phyloP scores from a whole-genome alignment of 92 coral and sea anemone species.

The Zoanthus solanderi region DNA sequence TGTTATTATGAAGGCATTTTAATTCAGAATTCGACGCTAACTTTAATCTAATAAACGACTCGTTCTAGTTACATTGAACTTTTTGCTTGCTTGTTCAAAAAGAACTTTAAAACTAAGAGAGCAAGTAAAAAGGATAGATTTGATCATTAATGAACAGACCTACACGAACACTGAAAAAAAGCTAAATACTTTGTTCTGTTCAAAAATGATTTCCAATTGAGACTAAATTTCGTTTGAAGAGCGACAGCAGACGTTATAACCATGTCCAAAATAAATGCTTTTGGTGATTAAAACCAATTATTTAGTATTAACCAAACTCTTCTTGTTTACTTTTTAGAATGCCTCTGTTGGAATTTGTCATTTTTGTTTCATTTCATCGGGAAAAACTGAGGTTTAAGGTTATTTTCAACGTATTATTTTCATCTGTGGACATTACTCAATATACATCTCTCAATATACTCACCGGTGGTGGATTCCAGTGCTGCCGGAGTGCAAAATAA shows the following conservation, averaged over 20 bases:
- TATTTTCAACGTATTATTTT: not conserved
- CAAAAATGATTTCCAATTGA: not conserved
- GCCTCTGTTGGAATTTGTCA: constrained; percentile 25
- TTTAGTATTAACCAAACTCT: not conserved
- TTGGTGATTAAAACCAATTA: not conserved
- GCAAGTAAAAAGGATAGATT: not conserved
- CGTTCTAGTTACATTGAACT: not conserved
- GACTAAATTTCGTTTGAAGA: not conserved
- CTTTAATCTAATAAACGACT: too few species aligned
- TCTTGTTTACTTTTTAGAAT: constrained; percentile 5
- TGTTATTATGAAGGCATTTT: too few species aligned
- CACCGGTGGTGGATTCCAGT: not conserved
- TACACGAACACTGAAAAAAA: not conserved
- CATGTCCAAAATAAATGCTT: not conserved
- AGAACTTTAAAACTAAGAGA: not conserved
- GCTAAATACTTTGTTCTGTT: not conserved
- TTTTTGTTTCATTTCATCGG: not conserved
- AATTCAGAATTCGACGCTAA: too few species aligned
- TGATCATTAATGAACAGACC: not conserved
- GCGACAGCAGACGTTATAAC: not conserved
- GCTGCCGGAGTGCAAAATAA: not conserved
- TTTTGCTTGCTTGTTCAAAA: not conserved
- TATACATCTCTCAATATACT: not conserved
- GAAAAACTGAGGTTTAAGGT: too few species aligned
- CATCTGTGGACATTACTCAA: not conserved